These are phyloP conservation scores for Pseudochirops corinnae DNA, from an alignment of 2,797 vertebrate genomes.

Conservation along the genomic window DNA sequence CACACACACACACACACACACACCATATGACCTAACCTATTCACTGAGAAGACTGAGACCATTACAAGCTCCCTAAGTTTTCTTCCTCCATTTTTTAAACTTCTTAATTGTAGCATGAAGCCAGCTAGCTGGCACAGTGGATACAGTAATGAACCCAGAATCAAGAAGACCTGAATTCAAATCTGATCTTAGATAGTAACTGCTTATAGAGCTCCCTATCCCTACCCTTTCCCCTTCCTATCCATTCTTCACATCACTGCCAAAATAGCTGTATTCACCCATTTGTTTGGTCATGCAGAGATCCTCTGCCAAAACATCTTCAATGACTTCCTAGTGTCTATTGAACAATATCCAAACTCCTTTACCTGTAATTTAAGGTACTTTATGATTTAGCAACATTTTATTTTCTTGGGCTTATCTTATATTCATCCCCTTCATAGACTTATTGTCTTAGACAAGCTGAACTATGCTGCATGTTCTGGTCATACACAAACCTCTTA, in stretches of 20 bases:
- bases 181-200: background rate
- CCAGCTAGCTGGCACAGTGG: background rate
- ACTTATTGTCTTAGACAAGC: background rate
- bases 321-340: background rate
- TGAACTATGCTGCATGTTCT: background rate
- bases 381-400: background rate
- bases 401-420: background rate
- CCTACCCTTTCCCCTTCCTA: background rate
- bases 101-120: background rate
- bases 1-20: background rate
- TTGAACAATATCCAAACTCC: background rate
- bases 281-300: background rate
- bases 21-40: background rate
- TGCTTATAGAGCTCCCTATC: background rate
- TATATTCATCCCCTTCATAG: background rate
- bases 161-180: background rate
- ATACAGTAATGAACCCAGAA: background rate
- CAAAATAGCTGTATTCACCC: background rate
- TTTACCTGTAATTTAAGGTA: background rate
- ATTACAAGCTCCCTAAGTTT: background rate
- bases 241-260: background rate
- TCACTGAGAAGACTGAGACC: background rate
- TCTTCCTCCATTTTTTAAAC: background rate
- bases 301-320: background rate
- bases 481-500: background rate